Base-by-base conservation (phyloP, 2,888 invertebrate species). In the Volucella bombylans region DNA sequence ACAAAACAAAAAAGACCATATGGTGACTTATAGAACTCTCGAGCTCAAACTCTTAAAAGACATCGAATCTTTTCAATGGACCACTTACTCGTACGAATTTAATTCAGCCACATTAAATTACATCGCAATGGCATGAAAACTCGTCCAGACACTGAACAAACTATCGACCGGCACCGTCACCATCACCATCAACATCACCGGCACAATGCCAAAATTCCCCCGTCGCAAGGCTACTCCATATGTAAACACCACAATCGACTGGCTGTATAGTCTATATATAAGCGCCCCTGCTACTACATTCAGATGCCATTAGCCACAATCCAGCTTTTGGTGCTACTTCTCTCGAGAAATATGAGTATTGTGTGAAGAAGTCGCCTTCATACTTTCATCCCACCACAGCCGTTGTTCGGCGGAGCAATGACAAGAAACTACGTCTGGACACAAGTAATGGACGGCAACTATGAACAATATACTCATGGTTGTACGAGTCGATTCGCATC, bases 351-450 rank as follows among this genome's bases (percentile, higher is more conserved):
- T 74, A 74, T 79, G 80, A 74, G 61, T 61, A 47, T 57, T 68
- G 50, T 57, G 41, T 43, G 47, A 77, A 41, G 0, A 50, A 10
- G 23, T 1, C 10, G 15, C 14, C 18, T 14, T 18, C 39, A 18
- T 45, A 45, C n/a, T 45, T 38, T 18, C 43, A 15, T 50, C 50
- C 59, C 43, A 4, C n/a, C 43, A 8, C 12, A 52, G 8, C 23
- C 43, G 18, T 12, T 10, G 15, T n/a, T 12, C 31, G 9, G 2
- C 4, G 14, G 6, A 15, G 23, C 39, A 52, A 64, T 64, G 67
- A 71, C 69, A 77, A 65, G 18, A 69, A 65, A 79, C 68, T 47
- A 69, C 65, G 73, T 74, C 82, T 79, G 79, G 82, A 83, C 79
- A 73, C 69, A 79, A 82, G 68, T 82, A 82, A 79, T 79, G 65